These are phyloP conservation scores for Rhamnusium bicolor DNA, from an alignment of 2,888 invertebrate species.

Conservation along the genomic window DNA sequence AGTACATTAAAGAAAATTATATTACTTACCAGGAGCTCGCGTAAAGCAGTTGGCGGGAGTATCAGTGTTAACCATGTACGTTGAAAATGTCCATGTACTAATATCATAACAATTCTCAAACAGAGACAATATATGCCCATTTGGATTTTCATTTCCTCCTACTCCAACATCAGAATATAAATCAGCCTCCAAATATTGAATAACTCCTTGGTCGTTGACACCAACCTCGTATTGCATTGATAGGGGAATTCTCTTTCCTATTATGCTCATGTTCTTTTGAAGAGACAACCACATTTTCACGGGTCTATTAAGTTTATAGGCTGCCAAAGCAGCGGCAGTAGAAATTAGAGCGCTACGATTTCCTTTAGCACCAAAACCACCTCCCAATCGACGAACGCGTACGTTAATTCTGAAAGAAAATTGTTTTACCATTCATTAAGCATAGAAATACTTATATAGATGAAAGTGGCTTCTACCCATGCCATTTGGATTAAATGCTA, in stretches of 20 bases:
- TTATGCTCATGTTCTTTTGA: conserved; percentile 80
- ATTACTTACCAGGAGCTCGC: conserved; percentile 81
- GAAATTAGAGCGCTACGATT: conserved; percentile 75
- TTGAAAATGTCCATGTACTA: conserved; percentile 70
- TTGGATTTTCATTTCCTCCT: conserved; percentile 72
- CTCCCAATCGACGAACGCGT: conserved; percentile 82
- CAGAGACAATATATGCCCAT: conserved; percentile 56
- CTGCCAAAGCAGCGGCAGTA: conserved; percentile 81
- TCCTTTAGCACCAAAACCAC: conserved; percentile 87
- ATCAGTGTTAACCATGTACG: conserved; percentile 75
- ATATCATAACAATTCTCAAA: conserved; percentile 76
- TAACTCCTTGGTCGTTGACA: conserved; percentile 77
- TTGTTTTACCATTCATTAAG: too few species aligned
- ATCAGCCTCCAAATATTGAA: conserved; percentile 76
- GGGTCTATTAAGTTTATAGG: conserved; percentile 76
- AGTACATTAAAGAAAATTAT: too few species aligned
- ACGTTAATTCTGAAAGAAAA: conserved; percentile 76
- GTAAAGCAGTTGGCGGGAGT: conserved; percentile 77
- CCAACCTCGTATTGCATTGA: conserved; percentile 80
- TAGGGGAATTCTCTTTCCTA: conserved; percentile 74
- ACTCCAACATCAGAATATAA: conserved; percentile 75
- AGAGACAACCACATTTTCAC: conserved; percentile 82
- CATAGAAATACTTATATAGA: too few species aligned
- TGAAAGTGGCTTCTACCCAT: too few species aligned
- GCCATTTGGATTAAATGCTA: too few species aligned